Evolutionary conservation across 2,888 invertebrate genomes (phyloP), one percentile per base, ranked within the genome.

Genomic region (Drosophila leonis): DNA sequence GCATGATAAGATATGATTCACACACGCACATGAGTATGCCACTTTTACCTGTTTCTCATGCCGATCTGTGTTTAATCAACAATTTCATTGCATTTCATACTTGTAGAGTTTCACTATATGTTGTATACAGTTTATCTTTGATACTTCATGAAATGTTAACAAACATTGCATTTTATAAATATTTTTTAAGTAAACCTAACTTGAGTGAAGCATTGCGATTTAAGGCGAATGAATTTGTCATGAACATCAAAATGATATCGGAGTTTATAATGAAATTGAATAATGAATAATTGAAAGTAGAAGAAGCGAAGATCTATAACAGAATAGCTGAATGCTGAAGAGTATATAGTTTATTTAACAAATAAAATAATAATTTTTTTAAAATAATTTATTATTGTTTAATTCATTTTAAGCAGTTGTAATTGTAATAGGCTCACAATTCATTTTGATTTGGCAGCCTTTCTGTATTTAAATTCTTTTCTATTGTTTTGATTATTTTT

Each of bases 1-100:
- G 9, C 8, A 0, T 31, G 77, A 80, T 78, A 71, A 78, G 78
- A 80, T 80, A 78, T 67, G 76, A 55, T 60, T 63, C n/a, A 51
- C 20, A 31, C 46, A 46, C 29, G 29, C 37, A 54, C n/a, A 52
- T n/a, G 8, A 0, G 10, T n/a, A 15, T 37, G 10, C 2, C 15
- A 27, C 37, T 54, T 12, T 48, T 24, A 5, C 37, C 4, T n/a
- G 35, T 24, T 15, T 54, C 27, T 13, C 31, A 54, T 64, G 57
- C 61, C 68, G 62, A 74, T 69, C 69, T 59, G 29, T 57, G 48
- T 65, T 51, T 42, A 35, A 56, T 65, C 59, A 67, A 67, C 41
- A 33, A 13, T 29, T 52, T 27, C n/a, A 59, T 13, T 31, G 8
- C 24, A 35, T n/a, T n/a, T n/a, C n/a, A n/a, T n/a, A 66, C 39